Conservation (phyloP, 2,888 invertebrate genomes). For the Aquatica leii region DNA sequence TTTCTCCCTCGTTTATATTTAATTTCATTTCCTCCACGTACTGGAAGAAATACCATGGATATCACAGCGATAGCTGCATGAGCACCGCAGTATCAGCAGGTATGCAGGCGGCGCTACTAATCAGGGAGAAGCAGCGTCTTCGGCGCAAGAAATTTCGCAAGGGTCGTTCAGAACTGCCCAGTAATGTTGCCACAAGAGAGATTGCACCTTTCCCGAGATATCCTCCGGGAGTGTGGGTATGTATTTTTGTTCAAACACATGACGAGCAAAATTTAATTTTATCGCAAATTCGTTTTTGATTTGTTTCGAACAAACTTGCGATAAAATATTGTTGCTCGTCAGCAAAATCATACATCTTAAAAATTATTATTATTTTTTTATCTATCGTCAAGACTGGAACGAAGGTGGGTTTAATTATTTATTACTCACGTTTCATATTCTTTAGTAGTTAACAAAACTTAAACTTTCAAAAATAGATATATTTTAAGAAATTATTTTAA, state of each 20-base stretch:
- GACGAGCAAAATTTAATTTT: background rate
- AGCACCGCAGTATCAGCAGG: conserved; percentile 68
- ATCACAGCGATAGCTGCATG: conserved; percentile 54
- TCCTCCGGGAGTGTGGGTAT: conserved; percentile 70
- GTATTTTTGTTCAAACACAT: conserved; percentile 39
- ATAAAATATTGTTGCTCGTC: background rate
- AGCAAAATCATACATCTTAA: background rate
- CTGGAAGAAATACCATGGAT: conserved; percentile 21
- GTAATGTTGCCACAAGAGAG: conserved; percentile 86
- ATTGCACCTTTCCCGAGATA: conserved; percentile 89
- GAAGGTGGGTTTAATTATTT: conserved; percentile 20
- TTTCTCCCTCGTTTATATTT: background rate
- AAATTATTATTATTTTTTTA: conserved; percentile 13
- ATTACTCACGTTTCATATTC: background rate
- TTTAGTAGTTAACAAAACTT: too few species aligned
- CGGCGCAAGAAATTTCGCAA: conserved; percentile 79
- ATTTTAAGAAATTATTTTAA: too few species aligned
- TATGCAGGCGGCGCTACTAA: conserved; percentile 94
- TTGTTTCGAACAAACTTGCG: background rate
- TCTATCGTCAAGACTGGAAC: conserved; percentile 20
- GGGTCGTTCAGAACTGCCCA: conserved; percentile 82
- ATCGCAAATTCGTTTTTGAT: too few species aligned
- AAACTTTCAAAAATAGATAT: too few species aligned
- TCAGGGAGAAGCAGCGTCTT: conserved; percentile 89
- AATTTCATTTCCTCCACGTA: conserved; percentile 15